Base-by-base conservation (phyloP, 2,113 vertebrate species). In the Tauraco erythrolophus region DNA sequence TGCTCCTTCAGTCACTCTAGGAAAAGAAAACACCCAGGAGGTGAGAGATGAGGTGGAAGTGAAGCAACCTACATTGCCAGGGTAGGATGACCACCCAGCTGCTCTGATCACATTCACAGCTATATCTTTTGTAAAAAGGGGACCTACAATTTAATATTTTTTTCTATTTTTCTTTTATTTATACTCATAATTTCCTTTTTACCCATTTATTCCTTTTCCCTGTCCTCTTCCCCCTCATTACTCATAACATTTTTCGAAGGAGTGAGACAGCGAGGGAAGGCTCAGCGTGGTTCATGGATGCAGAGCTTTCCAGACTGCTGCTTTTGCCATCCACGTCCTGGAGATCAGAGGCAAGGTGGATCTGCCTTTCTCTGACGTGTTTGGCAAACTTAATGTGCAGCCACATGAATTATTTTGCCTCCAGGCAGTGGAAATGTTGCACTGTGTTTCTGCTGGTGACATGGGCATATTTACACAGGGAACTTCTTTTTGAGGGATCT, bases 331-430 rank as follows among this genome's bases (percentile, higher is more conserved):
- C 45, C 50, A 0, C 60, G 14, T 70, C 57, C 74, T 69, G 48
- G 50, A 89, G 85, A 92, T 57, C 24, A 88, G 61, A 92, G 70
- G 61, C 41, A 64, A 91, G 88, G 88, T 89, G 80, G 66, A 93
- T 95, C 57, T 92, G 72, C 78, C 66, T 90, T 75, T 79, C 71
- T 87, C 85, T 62, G 76, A 87, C 88, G 93, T 74, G 69, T 96
- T 76, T 89, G 72, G 81, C 79, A 93, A 95, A 91, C 92, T 77
- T 70, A 57, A 87, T 76, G 85, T 87, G 85, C 83, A 87, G 85
- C 69, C 57, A 89, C 86, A 91, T 87, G 65, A 94, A 93, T 90
- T 91, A 68, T 90, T 92, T 89, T 86, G 85, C 83, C 92, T 93
- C 64, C n/a, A 89, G 90, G 88, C 79, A 43, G 48, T 53, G 37